Evolutionary conservation across 2,888 invertebrate species (phyloP).

Genomic region (Amblyjoppa fuscipennis): DNA sequence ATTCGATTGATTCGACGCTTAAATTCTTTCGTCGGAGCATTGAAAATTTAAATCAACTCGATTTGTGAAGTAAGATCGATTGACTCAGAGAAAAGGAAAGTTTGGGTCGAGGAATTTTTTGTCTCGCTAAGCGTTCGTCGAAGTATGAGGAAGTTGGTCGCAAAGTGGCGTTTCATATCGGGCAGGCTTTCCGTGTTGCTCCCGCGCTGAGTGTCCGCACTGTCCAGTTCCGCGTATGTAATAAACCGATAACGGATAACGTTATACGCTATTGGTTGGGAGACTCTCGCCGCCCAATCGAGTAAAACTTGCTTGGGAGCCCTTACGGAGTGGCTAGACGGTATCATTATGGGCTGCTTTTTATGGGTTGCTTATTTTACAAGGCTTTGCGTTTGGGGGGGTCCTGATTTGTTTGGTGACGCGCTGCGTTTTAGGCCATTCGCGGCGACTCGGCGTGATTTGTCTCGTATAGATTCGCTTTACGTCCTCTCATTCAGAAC

Average conservation of each 20-base stretch:
- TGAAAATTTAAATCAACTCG: neutral
- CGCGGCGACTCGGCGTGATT: no score
- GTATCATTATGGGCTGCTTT: neutral
- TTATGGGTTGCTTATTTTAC: no score
- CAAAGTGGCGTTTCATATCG: conserved; percentile 20
- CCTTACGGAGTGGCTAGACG: conserved; percentile 17
- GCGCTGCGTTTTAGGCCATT: no score
- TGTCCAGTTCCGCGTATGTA: conserved; percentile 21
- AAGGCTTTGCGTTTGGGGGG: no score
- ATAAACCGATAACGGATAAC: conserved; percentile 41
- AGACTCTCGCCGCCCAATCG: conserved; percentile 13
- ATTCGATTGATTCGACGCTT: neutral
- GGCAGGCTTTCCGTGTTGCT: conserved; percentile 13
- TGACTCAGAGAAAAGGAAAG: conserved; percentile 1
- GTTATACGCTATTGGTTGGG: conserved; percentile 5
- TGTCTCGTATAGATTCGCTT: no score
- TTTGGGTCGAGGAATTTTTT: neutral
- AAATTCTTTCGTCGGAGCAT: neutral
- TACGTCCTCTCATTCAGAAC: no score
- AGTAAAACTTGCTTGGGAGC: conserved; percentile 35
- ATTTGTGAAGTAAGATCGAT: neutral
- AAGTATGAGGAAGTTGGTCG: conserved; percentile 8
- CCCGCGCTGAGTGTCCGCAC: neutral
- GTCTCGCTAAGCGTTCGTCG: neutral
- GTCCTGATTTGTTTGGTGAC: no score